Percentiles rank a stretch among this genome's conserved stretches.
Conservation (phyloP, 2,888 invertebrate species). For the Ectobius pallidus region DNA sequence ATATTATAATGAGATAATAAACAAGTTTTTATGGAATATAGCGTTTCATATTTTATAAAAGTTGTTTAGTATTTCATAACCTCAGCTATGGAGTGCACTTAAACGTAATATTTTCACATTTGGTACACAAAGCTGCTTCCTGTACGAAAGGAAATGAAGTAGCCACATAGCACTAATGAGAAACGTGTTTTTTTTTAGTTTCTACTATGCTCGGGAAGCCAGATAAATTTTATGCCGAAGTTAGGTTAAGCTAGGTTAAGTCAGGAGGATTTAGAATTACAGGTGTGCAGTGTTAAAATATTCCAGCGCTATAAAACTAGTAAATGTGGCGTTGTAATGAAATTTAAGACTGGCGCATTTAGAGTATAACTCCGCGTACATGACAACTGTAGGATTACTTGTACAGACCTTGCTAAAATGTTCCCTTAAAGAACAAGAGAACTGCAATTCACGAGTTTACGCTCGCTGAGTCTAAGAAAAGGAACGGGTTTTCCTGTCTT, state of each 20-base stretch:
- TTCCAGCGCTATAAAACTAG: background rate
- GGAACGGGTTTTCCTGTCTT: no score
- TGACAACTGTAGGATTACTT: no score
- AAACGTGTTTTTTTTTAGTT: background rate
- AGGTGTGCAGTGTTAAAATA: background rate
- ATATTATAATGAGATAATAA: no score
- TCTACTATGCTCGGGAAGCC: background rate
- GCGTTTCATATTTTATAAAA: background rate
- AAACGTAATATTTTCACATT: background rate
- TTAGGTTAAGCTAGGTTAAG: background rate
- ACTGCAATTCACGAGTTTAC: no score
- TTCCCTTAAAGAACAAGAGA: no score
- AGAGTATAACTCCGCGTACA: background rate
- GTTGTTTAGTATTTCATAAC: background rate
- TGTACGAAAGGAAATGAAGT: background rate
- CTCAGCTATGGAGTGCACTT: background rate
- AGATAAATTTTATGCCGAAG: background rate
- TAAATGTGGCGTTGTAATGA: background rate
- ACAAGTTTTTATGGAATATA: background rate
- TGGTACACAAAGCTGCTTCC: background rate
- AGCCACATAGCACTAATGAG: background rate
- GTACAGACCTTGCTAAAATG: no score
- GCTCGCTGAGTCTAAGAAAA: no score
- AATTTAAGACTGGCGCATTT: background rate
- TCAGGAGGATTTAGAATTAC: background rate